Conservation (phyloP, 2,113 vertebrate genomes). For the Aramus guarauna region DNA sequence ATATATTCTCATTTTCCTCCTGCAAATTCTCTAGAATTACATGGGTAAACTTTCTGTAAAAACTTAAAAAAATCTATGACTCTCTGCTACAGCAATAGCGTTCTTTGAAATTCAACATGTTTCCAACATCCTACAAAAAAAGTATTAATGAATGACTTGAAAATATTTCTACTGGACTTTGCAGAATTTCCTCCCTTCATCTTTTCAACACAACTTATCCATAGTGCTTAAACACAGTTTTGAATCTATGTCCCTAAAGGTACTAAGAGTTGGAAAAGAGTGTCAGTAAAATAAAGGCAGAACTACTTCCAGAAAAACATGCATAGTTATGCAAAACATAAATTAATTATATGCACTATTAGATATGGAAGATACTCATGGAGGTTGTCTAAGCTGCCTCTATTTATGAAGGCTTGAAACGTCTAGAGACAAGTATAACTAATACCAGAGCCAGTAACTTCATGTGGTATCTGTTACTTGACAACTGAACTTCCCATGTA, state of each 20-base stretch:
- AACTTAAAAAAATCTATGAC: not conserved
- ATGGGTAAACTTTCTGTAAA: not conserved
- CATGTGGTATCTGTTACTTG: not conserved
- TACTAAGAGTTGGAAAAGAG: not conserved
- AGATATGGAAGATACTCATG: not conserved
- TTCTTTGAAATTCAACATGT: not conserved
- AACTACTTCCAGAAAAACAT: not conserved
- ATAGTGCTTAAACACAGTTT: not conserved
- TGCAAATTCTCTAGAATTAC: not conserved
- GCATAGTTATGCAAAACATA: not conserved
- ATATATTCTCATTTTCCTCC: not conserved
- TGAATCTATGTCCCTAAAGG: not conserved
- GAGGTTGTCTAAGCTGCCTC: not conserved
- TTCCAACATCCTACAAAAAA: not conserved
- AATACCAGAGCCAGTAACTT: not conserved
- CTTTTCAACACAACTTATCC: not conserved
- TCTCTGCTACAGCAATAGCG: not conserved
- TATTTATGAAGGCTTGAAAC: not conserved
- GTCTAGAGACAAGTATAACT: not conserved
- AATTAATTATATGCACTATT: not conserved
- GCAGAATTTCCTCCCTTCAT: not conserved
- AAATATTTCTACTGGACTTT: not conserved
- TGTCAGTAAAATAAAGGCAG: not conserved
- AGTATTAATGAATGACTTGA: not conserved
- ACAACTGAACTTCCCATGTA: not conserved